These are phyloP conservation scores for Eumaeus atala DNA, from an alignment of 1,140 invertebrate species.

Conservation along the genomic window DNA sequence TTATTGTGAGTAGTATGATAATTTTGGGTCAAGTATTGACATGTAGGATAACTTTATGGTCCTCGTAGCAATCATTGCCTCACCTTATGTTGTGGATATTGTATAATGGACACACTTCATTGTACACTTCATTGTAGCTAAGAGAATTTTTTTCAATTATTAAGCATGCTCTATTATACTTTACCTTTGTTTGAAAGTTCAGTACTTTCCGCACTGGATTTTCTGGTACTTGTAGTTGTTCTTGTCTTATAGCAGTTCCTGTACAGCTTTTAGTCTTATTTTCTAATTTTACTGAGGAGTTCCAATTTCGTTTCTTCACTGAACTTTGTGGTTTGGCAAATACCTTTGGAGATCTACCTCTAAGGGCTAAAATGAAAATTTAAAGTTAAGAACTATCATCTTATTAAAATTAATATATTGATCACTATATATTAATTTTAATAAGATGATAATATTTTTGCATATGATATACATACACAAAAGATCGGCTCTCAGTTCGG, in stretches of 20 bases:
- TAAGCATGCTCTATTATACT: neutral
- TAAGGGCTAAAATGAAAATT: slow-evolving; percentile 37
- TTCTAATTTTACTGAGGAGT: slow-evolving; percentile 54
- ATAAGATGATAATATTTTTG: neutral
- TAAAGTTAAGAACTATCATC: neutral
- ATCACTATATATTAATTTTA: neutral
- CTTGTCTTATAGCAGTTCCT: too few relatives aligned
- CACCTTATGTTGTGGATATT: too few relatives aligned
- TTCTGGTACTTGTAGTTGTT: slow-evolving; percentile 33
- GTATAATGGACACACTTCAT: too few relatives aligned
- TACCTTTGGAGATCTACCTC: slow-evolving; percentile 29
- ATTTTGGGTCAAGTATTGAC: too few relatives aligned
- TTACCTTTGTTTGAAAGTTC: slow-evolving; percentile 41
- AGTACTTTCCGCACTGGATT: slow-evolving; percentile 52
- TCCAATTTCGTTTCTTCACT: slow-evolving; percentile 48
- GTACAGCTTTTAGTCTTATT: slow-evolving; percentile 43
- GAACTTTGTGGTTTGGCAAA: slow-evolving; percentile 27
- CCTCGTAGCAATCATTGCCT: too few relatives aligned
- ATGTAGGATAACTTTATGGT: too few relatives aligned
- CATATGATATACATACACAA: slow-evolving; percentile 29
- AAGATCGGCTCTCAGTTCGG: slow-evolving; percentile 45
- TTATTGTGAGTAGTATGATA: too few relatives aligned
- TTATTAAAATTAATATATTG: neutral
- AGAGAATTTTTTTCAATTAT: too few relatives aligned
- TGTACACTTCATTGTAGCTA: too few relatives aligned